A percentile compares a stretch with the other conserved stretches of the same genome.
These are phyloP conservation scores for Helostoma temminkii DNA, from an alignment of 2,797 vertebrate genomes.

Conservation along the genomic window DNA sequence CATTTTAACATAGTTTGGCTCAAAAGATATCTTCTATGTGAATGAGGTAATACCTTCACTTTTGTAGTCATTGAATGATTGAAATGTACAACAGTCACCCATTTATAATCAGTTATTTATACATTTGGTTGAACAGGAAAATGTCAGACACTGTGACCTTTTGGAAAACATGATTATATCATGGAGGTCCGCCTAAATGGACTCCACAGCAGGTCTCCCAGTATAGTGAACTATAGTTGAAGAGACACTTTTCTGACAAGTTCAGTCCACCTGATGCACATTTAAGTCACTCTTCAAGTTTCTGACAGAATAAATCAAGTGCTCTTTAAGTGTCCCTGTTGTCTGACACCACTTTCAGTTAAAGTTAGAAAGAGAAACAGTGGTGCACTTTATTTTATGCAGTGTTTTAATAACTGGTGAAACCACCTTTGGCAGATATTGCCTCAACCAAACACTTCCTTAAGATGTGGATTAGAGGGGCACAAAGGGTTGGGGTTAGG, in stretches of 20 bases:
- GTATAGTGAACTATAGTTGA: neutral
- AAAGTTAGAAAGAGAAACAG: neutral
- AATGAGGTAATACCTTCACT: neutral
- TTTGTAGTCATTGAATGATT: slow-evolving; percentile 3
- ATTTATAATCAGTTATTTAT: neutral
- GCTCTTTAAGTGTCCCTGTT: slow-evolving; percentile 5
- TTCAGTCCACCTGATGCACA: slow-evolving; percentile 12
- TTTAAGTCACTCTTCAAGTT: neutral
- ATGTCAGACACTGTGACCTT: neutral
- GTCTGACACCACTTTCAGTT: slow-evolving; percentile 4
- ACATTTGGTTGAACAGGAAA: neutral
- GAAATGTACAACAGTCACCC: neutral
- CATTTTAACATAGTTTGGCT: too few relatives aligned
- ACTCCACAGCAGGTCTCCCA: neutral
- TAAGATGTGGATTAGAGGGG: too few relatives aligned
- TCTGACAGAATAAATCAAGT: slow-evolving; percentile 14
- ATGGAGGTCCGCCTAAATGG: too few relatives aligned
- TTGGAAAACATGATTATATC: neutral
- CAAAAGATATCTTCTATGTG: too few relatives aligned
- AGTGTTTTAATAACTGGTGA: too few relatives aligned
- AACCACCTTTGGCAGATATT: too few relatives aligned
- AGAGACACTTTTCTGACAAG: neutral
- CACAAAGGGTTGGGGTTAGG: too few relatives aligned
- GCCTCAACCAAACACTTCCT: too few relatives aligned
- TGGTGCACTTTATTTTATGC: neutral